Evolutionary conservation across 2,797 vertebrate species (phyloP), one percentile per base, ranked within the genome.

Genomic region (Dromococcyx pavoninus): DNA sequence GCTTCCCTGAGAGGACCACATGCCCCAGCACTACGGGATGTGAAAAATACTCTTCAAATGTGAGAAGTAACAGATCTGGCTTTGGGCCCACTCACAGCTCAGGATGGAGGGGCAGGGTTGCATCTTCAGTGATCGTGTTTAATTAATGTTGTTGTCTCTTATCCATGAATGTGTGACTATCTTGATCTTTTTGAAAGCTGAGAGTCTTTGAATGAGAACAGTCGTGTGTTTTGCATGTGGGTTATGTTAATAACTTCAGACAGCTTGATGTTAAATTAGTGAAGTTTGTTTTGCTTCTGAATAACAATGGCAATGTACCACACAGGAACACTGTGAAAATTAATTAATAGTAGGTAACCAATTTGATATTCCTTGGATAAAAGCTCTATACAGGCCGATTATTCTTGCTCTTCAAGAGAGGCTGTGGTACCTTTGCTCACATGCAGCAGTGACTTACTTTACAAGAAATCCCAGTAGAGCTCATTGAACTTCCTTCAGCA

Each of bases 341-440:
- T 91, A 83, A 88, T 91, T 93, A 83, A 80, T 27, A 10, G 43
- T 43, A 22, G 35, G 32, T 54, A 89, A 53, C 62, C 25, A 54
- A n/a, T 94, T 33, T 86, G 70, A 79, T 94, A 84, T 91, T 90
- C 51, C 54, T 94, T 67, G 32, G 54, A 91, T 88, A 62, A 94
- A 84, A 90, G 25, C 43, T 67, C 57, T 74, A 30, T 69, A 22
- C 35, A 66, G n/a, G 32, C 18, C 71, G 60, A 67, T 86, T 71
- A 23, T 50, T 77, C 35, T 58, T 60, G 50, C 46, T 87, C 27
- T 60, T 91, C 33, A 27, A 77, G 41, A 66, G 66, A 73, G 28
- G 64, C 67, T 46, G 33, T 71, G 27, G 30, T 54, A 69, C 50
- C 48, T 84, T 62, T 66, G 32, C 56, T 91, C 60, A 22, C 5